phyloP scores from a whole-genome alignment of 2,888 invertebrate genomes.

The Drosophila longiperda region DNA sequence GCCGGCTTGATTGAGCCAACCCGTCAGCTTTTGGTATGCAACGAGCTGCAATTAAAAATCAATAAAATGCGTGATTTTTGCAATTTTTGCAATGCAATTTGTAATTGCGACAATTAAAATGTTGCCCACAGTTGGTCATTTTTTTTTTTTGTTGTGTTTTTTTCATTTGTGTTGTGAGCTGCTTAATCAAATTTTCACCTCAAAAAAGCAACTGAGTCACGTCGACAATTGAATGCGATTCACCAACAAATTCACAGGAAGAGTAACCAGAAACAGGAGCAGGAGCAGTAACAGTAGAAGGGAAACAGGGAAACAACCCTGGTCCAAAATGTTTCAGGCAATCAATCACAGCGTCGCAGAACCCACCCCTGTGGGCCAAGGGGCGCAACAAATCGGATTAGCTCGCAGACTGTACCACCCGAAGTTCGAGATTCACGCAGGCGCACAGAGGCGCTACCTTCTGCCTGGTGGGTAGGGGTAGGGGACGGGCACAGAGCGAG shows the following conservation, averaged over 20 bases:
- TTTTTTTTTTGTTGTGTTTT: not conserved
- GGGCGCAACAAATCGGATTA: conserved; percentile 78
- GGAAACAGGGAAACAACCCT: conserved; percentile 53
- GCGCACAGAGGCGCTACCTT: conserved; percentile 50
- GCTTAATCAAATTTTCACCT: conserved; percentile 77
- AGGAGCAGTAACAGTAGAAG: conserved; percentile 19
- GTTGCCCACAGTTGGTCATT: conserved; percentile 45
- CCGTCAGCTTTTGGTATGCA: conserved; percentile 70
- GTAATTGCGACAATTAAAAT: conserved; percentile 78
- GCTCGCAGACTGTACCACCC: conserved; percentile 74
- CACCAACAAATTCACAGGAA: conserved; percentile 19
- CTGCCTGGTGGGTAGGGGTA: not conserved
- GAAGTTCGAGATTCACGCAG: conserved; percentile 64
- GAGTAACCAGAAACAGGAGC: not conserved
- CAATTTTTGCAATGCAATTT: conserved; percentile 77
- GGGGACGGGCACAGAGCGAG: not conserved
- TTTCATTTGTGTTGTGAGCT: conserved; percentile 27
- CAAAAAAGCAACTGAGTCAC: conserved; percentile 44
- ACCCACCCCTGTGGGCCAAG: conserved; percentile 61
- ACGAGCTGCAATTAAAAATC: conserved; percentile 82
- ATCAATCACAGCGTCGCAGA: conserved; percentile 77
- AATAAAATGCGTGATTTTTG: conserved; percentile 82
- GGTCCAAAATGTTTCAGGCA: conserved; percentile 59
- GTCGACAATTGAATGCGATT: conserved; percentile 46
- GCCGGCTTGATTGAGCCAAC: conserved; percentile 34